Conservation (phyloP, 2,888 invertebrate species). For the Oligia latruncula region DNA sequence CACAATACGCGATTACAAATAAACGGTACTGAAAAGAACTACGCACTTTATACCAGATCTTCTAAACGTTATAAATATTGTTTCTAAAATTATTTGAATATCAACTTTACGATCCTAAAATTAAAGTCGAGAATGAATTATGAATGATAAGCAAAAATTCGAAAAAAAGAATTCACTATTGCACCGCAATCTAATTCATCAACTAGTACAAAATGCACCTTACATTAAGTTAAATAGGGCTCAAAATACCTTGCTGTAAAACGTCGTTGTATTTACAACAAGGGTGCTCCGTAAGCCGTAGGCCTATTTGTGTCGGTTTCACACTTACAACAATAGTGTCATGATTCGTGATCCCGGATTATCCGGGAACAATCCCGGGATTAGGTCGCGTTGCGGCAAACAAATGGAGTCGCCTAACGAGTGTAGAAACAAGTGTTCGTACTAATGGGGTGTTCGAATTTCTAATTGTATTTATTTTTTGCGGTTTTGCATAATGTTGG, state of each 20-base stretch:
- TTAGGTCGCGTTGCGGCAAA: conserved; percentile 89
- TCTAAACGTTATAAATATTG: conserved; percentile 56
- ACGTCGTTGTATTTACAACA: conserved; percentile 52
- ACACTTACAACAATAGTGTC: conserved; percentile 91
- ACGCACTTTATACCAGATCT: conserved; percentile 71
- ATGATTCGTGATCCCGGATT: conserved; percentile 90
- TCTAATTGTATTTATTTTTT: conserved; percentile 75
- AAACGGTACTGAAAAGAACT: conserved; percentile 80
- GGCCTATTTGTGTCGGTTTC: conserved; percentile 90
- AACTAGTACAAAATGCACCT: conserved; percentile 56
- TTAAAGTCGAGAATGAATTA: conserved; percentile 47
- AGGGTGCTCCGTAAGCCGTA: conserved; percentile 73
- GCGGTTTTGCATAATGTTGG: conserved; percentile 46
- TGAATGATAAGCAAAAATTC: conserved; percentile 59
- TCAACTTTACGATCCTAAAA: fast-evolving
- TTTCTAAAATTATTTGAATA: conserved; percentile 39
- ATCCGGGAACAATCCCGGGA: conserved; percentile 86
- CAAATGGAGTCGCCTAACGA: conserved; percentile 86
- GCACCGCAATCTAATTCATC: conserved; percentile 59
- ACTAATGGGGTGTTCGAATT: conserved; percentile 84
- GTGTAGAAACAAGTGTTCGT: conserved; percentile 81
- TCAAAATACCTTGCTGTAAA: conserved; percentile 59
- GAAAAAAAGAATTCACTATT: conserved; percentile 72
- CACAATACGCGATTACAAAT: conserved; percentile 81
- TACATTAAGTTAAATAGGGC: neutral